Percentiles rank a stretch among this genome's conserved stretches.
Conservation (phyloP, 2,113 vertebrate species). For the Gnathonemus longibarbis region DNA sequence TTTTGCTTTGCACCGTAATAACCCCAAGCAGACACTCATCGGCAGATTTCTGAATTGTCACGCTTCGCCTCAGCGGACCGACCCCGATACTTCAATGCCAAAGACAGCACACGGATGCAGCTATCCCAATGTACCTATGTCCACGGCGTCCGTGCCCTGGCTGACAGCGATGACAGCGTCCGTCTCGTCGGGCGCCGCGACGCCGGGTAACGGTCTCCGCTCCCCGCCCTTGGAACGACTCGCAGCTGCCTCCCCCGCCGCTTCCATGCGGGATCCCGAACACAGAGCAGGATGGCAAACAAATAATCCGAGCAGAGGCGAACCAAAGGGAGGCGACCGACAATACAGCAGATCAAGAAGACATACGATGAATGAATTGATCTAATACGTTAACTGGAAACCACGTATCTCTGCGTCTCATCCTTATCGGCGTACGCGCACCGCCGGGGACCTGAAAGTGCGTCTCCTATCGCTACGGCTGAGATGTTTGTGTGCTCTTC, state of each 20-base stretch:
- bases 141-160: constrained; percentile 54
- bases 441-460: background rate
- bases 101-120: background rate
- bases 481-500: background rate
- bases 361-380: background rate
- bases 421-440: background rate
- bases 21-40: background rate
- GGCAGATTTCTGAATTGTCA: background rate
- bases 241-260: constrained; percentile 62
- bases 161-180: constrained; percentile 57
- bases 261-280: constrained; percentile 63
- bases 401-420: background rate
- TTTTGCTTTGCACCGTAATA: background rate
- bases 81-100: background rate
- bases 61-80: background rate
- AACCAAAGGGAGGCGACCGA: background rate
- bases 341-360: background rate
- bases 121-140: constrained; percentile 47
- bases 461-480: background rate
- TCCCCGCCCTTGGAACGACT: constrained; percentile 64
- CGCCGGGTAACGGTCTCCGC: constrained; percentile 55
- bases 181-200: constrained; percentile 60
- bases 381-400: background rate
- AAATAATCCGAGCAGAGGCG: background rate
- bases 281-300: constrained; percentile 24